Conservation (phyloP, 2,888 invertebrate genomes). For the Melangyna quadrimaculata region DNA sequence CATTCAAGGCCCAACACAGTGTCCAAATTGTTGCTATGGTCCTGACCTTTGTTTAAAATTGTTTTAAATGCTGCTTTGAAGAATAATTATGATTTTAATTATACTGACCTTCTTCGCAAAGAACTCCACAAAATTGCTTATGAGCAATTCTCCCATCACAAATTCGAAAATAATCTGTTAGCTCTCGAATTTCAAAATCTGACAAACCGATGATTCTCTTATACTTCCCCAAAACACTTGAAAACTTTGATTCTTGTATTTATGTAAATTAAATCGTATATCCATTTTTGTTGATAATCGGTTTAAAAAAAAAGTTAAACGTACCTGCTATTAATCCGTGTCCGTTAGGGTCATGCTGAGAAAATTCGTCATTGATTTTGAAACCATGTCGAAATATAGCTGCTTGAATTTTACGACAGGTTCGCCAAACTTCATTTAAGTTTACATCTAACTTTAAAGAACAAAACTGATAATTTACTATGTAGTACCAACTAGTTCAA, state of each 20-base stretch:
- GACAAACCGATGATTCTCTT: constrained; percentile 86
- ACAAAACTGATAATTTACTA: background rate
- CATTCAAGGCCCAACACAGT: constrained; percentile 84
- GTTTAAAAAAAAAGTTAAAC: too few species aligned
- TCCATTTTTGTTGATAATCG: too few species aligned
- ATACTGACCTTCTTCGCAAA: constrained; percentile 81
- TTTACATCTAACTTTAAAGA: constrained; percentile 70
- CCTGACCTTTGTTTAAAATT: constrained; percentile 79
- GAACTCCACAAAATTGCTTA: constrained; percentile 88
- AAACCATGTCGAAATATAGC: constrained; percentile 88
- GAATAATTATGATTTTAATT: background rate
- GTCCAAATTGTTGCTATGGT: constrained; percentile 81
- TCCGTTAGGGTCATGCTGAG: constrained; percentile 85
- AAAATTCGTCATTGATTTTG: constrained; percentile 87
- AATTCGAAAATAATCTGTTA: constrained; percentile 90
- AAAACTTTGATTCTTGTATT: constrained; percentile 87
- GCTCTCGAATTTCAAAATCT: constrained; percentile 87
- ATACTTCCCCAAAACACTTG: constrained; percentile 86
- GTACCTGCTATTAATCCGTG: constrained; percentile 86
- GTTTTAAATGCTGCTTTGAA: background rate
- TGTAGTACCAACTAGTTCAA: background rate
- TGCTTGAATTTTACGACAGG: constrained; percentile 90
- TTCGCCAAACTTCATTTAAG: constrained; percentile 88
- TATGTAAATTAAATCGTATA: background rate
- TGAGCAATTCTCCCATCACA: constrained; percentile 90